Percentiles rank a stretch among this genome's conserved stretches.
Conservation (phyloP, 2,797 vertebrate genomes). For the Buceros bicornis region DNA sequence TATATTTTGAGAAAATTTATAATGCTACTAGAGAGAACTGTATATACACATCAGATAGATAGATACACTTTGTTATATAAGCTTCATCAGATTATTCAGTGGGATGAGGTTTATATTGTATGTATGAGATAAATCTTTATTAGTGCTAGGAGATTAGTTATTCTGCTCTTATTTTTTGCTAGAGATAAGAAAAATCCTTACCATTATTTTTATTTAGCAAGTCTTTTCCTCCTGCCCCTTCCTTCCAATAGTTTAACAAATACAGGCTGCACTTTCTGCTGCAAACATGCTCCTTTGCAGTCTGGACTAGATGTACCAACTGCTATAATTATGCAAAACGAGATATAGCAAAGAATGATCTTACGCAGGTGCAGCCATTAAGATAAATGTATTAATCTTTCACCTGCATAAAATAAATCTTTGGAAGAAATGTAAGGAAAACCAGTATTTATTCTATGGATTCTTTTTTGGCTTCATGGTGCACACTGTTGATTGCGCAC, state of each 20-base stretch:
- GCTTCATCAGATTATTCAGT: background rate
- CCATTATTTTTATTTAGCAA: background rate
- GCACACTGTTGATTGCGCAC: background rate
- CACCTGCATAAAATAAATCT: background rate
- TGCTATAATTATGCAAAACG: background rate
- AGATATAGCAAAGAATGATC: background rate
- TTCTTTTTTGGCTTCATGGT: background rate
- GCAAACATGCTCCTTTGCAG: background rate
- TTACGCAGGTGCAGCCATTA: conserved; percentile 2
- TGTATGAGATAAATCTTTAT: background rate
- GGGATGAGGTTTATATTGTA: background rate
- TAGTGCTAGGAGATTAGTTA: background rate
- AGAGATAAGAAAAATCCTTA: background rate
- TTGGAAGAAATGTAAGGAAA: background rate
- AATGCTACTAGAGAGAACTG: background rate
- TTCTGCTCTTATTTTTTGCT: background rate
- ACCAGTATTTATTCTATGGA: background rate
- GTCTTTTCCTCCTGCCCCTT: background rate
- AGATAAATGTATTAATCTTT: background rate
- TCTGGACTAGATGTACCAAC: background rate
- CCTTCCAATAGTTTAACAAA: conserved; percentile 13
- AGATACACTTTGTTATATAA: background rate
- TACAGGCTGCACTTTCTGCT: background rate
- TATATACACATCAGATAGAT: background rate
- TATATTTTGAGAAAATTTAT: background rate